A percentile compares a stretch with the other conserved stretches of the same genome.
These are phyloP conservation scores for Eilema sororculum DNA, from an alignment of 2,888 invertebrate genomes.

Conservation along the genomic window DNA sequence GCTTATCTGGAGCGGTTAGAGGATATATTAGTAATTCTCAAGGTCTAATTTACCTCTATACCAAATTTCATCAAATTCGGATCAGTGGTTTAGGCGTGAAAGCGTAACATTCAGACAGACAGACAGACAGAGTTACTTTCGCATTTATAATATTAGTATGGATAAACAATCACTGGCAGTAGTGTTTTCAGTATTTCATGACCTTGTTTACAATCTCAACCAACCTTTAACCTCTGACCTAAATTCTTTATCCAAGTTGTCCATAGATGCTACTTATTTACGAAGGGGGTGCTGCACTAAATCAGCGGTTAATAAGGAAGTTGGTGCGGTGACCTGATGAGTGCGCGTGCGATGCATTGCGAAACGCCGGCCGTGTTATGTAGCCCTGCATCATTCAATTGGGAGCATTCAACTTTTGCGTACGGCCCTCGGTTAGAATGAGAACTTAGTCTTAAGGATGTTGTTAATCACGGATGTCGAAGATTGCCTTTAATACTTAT, in stretches of 20 bases:
- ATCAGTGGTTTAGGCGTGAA: too few relatives aligned
- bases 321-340: conserved; percentile 64
- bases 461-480: background rate
- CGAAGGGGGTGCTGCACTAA: conserved; percentile 43
- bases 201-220: background rate
- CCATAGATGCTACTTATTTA: conserved; percentile 32
- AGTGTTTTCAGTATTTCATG: too few relatives aligned
- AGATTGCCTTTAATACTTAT: background rate
- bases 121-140: too few relatives aligned
- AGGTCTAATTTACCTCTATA: too few relatives aligned
- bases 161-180: too few relatives aligned
- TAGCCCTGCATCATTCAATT: conserved; percentile 12
- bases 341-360: conserved; percentile 59
- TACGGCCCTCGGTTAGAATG: background rate
- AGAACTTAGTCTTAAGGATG: background rate
- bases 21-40: too few relatives aligned
- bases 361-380: conserved; percentile 52
- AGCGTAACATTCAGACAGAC: too few relatives aligned
- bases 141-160: too few relatives aligned
- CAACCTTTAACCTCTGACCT: conserved; percentile 8
- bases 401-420: conserved; percentile 15
- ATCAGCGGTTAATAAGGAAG: conserved; percentile 73
- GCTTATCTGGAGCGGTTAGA: too few relatives aligned
- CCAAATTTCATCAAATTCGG: too few relatives aligned
- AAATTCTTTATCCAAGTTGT: conserved; percentile 9